Percentiles rank a stretch among this genome's conserved stretches.
Evolutionary conservation across 2,797 vertebrate species (phyloP).

Genomic region (Nannoperca australis): DNA sequence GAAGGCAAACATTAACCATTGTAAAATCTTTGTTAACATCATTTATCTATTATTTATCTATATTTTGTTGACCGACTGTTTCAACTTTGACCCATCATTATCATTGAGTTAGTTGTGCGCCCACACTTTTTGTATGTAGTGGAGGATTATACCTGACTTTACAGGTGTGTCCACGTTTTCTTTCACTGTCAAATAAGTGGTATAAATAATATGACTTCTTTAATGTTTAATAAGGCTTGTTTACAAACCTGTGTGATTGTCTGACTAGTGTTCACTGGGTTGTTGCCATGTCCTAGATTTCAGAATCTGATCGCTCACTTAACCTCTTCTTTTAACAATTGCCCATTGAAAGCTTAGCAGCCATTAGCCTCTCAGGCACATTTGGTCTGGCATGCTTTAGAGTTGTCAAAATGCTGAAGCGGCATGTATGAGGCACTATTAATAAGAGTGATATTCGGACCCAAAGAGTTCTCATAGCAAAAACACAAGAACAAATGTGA

Average conservation of each 20-base stretch:
- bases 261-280: neutral
- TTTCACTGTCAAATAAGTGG: neutral
- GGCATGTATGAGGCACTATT: neutral
- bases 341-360: conserved; percentile 26
- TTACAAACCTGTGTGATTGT: neutral
- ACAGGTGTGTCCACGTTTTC: too few species aligned
- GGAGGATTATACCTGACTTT: neutral
- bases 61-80: too few species aligned
- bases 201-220: neutral
- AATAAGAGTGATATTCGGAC: neutral
- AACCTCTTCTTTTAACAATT: conserved; percentile 19
- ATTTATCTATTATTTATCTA: too few species aligned
- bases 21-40: neutral
- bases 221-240: too few species aligned
- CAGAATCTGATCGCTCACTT: conserved; percentile 22
- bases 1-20: neutral
- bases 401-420: neutral
- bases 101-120: neutral
- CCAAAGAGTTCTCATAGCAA: neutral
- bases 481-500: neutral
- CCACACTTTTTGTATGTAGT: neutral
- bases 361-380: conserved; percentile 4
- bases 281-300: conserved; percentile 30
- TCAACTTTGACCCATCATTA: neutral
- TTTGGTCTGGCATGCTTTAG: neutral